Evolutionary conservation across 2,888 invertebrate genomes (phyloP).

Genomic region (Drosophila lacicola): DNA sequence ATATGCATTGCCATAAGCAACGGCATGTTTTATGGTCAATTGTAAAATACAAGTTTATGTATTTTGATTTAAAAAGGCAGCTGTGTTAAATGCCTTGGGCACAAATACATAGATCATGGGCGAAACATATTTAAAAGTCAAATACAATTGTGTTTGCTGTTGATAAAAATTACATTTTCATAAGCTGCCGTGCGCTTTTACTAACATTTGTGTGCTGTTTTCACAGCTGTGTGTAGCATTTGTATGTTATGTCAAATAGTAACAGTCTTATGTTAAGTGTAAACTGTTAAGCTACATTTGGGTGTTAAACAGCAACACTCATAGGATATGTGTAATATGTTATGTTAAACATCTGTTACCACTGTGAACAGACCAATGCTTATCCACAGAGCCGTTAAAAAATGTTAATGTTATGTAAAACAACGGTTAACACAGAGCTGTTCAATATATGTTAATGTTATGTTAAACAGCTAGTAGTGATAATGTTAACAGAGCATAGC

Average conservation of each 20-base stretch:
- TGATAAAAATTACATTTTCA: slow-evolving; percentile 11
- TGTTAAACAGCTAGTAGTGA: no score
- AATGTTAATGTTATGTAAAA: not conserved
- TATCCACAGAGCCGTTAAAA: no score
- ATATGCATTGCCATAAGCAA: slow-evolving; percentile 17
- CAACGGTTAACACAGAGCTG: no score
- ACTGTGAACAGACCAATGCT: no score
- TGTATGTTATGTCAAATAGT: not conserved
- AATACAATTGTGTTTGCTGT: slow-evolving; percentile 18
- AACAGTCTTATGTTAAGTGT: not conserved
- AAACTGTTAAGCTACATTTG: no score
- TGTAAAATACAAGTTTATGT: slow-evolving; percentile 20
- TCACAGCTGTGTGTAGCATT: not conserved
- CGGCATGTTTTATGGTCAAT: slow-evolving; percentile 10
- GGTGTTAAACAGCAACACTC: no score
- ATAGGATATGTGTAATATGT: not conserved
- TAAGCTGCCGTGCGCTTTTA: not conserved
- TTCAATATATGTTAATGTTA: no score
- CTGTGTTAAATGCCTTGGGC: slow-evolving; percentile 9
- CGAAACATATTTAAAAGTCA: slow-evolving; percentile 16
- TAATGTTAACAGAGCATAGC: no score
- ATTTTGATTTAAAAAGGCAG: slow-evolving; percentile 8
- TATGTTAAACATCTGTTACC: not conserved
- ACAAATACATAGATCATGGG: slow-evolving; percentile 6
- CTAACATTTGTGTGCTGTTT: not conserved